Evolutionary conservation across 2,113 vertebrate genomes (phyloP).

Genomic region (Psittacus erithacus): DNA sequence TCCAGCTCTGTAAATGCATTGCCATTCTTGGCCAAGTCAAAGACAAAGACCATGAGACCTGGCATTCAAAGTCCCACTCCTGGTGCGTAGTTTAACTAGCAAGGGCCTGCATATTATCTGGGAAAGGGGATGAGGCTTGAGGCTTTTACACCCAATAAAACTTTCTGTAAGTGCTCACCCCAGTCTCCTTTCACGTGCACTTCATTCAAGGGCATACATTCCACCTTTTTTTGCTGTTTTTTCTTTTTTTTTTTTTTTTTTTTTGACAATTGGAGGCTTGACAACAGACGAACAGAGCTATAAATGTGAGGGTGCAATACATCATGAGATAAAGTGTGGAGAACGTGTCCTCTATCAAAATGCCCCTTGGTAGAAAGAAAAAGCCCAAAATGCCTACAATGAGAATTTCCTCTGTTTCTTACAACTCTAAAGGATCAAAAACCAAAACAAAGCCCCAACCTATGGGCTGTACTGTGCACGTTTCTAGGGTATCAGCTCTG

Average conservation of each 20-base stretch:
- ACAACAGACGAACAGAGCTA: constrained; percentile 66
- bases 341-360: constrained; percentile 68
- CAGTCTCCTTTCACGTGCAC: constrained; percentile 31
- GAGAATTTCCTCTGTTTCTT: background rate
- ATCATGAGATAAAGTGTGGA: constrained; percentile 67
- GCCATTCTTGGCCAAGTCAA: constrained; percentile 58
- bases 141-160: constrained; percentile 59
- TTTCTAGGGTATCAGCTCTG: constrained; percentile 58
- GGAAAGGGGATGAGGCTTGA: background rate
- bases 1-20: constrained; percentile 42
- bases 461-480: constrained; percentile 2
- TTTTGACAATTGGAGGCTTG: constrained; percentile 33
- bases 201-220: constrained; percentile 69
- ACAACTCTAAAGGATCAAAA: constrained; percentile 50
- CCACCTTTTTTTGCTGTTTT: background rate
- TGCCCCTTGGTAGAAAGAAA: constrained; percentile 46
- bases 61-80: background rate
- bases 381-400: constrained; percentile 12
- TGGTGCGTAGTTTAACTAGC: constrained; percentile 43
- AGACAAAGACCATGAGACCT: constrained; percentile 41
- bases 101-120: constrained; percentile 20
- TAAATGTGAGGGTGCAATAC: constrained; percentile 69
- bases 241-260: background rate
- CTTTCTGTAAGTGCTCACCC: constrained; percentile 40
- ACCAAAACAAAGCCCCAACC: constrained; percentile 3